Conservation (phyloP, 2,113 vertebrate species). For the Datnioides undecimradiatus region DNA sequence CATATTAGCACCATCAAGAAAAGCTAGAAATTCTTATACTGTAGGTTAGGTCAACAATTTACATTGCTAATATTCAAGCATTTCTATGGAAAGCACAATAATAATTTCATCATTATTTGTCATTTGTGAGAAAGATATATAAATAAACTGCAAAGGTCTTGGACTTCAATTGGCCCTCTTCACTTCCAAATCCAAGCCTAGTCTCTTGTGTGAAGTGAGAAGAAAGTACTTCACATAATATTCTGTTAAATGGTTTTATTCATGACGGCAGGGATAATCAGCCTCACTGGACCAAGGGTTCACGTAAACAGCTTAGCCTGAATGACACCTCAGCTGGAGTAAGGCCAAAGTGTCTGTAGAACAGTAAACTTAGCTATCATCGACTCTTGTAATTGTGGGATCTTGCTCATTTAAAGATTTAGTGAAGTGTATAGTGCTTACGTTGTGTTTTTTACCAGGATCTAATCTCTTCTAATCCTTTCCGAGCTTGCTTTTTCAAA, state of each 20-base stretch:
- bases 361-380: slow-evolving; percentile 21
- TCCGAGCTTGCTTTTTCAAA: slow-evolving; percentile 42
- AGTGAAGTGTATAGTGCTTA: slow-evolving; percentile 28
- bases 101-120: not conserved
- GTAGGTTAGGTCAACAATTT: not conserved
- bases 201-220: slow-evolving; percentile 2
- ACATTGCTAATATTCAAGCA: not conserved
- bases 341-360: slow-evolving; percentile 13
- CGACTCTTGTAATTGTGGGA: slow-evolving; percentile 51
- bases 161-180: not conserved
- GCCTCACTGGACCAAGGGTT: slow-evolving; percentile 41
- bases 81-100: not conserved
- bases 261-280: slow-evolving; percentile 38
- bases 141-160: not conserved
- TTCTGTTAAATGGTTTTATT: slow-evolving; percentile 52
- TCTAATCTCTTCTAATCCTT: slow-evolving; percentile 68
- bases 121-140: not conserved
- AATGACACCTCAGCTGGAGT: slow-evolving; percentile 31
- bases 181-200: slow-evolving; percentile 15
- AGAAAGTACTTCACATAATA: slow-evolving; percentile 16
- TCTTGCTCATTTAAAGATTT: slow-evolving; percentile 56
- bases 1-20: not conserved
- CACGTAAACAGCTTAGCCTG: slow-evolving; percentile 44
- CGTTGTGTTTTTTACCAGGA: slow-evolving; percentile 31
- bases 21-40: not conserved